Evolutionary conservation across 2,113 vertebrate species (phyloP).

Genomic region (Peucedramus taeniatus): DNA sequence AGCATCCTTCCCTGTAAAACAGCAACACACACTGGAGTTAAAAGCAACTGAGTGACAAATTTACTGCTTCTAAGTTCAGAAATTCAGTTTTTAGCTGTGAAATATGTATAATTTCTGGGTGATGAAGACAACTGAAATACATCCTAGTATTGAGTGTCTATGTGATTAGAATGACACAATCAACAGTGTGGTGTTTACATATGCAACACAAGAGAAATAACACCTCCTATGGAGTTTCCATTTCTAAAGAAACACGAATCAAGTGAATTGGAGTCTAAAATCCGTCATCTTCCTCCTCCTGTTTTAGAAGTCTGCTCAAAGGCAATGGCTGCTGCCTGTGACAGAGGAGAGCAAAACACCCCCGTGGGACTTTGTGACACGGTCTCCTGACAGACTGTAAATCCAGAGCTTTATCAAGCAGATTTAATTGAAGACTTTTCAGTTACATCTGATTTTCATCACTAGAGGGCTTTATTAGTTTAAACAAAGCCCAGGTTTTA

Average conservation of each 20-base stretch:
- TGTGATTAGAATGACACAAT: neutral
- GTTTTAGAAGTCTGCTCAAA: neutral
- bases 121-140: neutral
- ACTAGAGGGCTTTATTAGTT: neutral
- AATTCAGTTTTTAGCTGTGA: neutral
- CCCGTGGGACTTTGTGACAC: neutral
- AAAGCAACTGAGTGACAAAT: neutral
- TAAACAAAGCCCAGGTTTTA: neutral
- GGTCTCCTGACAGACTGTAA: neutral
- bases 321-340: neutral
- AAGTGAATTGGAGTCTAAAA: neutral
- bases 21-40: neutral
- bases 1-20: conserved; percentile 87
- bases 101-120: neutral
- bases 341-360: neutral
- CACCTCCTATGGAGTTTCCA: neutral
- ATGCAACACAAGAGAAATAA: neutral
- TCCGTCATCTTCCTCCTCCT: neutral
- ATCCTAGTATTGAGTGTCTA: neutral
- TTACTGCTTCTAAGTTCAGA: neutral
- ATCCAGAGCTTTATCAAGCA: neutral
- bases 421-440: neutral
- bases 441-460: neutral
- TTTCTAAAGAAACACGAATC: neutral
- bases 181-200: neutral